A percentile compares a stretch with the other conserved stretches of the same genome.
Evolutionary conservation across 2,113 vertebrate species (phyloP).

Genomic region (Pheucticus melanocephalus): DNA sequence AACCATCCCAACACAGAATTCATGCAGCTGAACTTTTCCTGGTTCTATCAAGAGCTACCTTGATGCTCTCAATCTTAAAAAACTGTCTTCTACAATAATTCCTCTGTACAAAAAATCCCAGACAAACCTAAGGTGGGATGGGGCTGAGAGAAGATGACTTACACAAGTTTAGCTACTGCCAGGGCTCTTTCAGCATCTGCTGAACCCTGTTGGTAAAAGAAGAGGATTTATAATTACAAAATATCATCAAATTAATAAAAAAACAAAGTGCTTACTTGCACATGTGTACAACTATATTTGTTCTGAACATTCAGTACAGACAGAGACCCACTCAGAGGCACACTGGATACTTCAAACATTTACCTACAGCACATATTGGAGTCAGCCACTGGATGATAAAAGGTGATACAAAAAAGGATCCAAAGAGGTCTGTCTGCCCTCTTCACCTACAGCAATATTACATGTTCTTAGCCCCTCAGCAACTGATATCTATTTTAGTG

Average conservation of each 20-base stretch:
- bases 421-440: not conserved
- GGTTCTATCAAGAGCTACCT: not conserved
- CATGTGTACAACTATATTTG: not conserved
- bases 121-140: not conserved
- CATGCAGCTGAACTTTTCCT: not conserved
- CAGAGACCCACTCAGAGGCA: not conserved
- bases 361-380: not conserved
- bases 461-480: not conserved
- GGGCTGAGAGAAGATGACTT: slow-evolving; percentile 63
- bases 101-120: not conserved
- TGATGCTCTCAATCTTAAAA: not conserved
- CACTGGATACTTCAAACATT: not conserved
- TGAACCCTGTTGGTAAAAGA: slow-evolving; percentile 81
- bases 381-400: not conserved
- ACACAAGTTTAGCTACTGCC: slow-evolving; percentile 90
- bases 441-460: not conserved
- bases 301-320: not conserved
- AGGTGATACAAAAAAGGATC: not conserved
- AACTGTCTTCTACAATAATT: not conserved
- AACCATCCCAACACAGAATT: not conserved
- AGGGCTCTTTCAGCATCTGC: slow-evolving; percentile 90
- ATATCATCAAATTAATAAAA: not conserved
- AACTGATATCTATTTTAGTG: not conserved
- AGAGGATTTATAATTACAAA: not conserved
- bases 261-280: not conserved